Conservation (phyloP, 2,888 invertebrate species). For the Tipula helvola region DNA sequence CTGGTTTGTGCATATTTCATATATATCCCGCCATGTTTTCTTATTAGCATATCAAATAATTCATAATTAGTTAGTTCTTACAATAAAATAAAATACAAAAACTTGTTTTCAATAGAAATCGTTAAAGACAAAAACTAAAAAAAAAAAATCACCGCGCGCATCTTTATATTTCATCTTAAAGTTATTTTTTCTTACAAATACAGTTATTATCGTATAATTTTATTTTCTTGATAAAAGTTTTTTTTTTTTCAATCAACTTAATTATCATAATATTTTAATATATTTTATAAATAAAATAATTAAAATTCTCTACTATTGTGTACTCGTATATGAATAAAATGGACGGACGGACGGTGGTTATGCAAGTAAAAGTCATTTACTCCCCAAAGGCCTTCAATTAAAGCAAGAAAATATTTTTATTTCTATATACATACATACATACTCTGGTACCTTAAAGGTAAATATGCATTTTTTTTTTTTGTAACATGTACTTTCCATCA, state of each 20-base stretch:
- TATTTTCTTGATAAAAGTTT: background rate
- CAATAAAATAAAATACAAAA: background rate
- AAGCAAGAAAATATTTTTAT: background rate
- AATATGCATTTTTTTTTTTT: background rate
- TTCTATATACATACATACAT: background rate
- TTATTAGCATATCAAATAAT: background rate
- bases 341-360: background rate
- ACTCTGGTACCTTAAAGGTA: background rate
- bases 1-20: background rate
- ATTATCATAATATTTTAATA: background rate
- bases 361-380: background rate
- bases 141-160: background rate
- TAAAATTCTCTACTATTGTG: background rate
- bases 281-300: background rate
- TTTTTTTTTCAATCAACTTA: background rate
- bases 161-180: background rate
- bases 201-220: background rate
- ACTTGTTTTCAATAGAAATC: background rate
- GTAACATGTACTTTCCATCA: background rate
- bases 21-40: background rate
- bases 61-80: background rate
- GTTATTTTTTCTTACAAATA: background rate
- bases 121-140: background rate
- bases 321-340: background rate
- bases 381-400: background rate